Base-by-base conservation (phyloP, 2,888 invertebrate species). In the Cybosia mesomella region DNA sequence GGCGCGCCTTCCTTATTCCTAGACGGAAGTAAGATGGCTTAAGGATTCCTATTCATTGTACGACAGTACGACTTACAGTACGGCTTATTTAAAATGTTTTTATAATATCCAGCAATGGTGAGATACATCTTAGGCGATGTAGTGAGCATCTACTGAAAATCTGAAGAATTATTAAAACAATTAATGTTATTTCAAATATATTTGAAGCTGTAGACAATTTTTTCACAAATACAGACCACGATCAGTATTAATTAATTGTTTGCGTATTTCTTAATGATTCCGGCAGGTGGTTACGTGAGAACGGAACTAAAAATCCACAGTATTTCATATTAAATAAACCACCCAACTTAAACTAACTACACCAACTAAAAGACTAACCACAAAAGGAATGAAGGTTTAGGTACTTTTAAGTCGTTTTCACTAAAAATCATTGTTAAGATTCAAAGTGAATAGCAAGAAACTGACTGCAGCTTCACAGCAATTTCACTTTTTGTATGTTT, bases 1-100 rank as follows among this genome's bases (percentile, higher is more conserved):
- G 84, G 75, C 79, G 80, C 83, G 85, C 84, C 88, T 89, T 91
- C 90, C 89, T 92, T 91, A 91, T 91, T 90, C 85, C 76, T 73
- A 86, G 83, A 83, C 82, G 85, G 85, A 86, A 87, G 84, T 81
- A 81, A 79, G 83, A 83, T 78, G 83, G 82, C 81, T 85, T 84
- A 87, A 85, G 70, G 83, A 68, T 61, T 21, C 43, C 85, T 77
- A 71, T 86, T 85, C 84, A 84, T 55, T 63, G 71, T 36, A 34
- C 71, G 72, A 77, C 68, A 57, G 58, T 63, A 57, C 53, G 64
- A 32, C 32, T 22, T 39, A 3, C 2, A 21, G 9, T n/a, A n/a
- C n/a, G 11, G 9, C 21, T 11, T 22, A 43, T 43, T 55, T 22
- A 11, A 22, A 55, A 24, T 22, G 24, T 55, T 15, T n/a, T 21